Base-by-base conservation (phyloP, 92 coral and sea anemone genomes). In the Epizoanthus fatuus region DNA sequence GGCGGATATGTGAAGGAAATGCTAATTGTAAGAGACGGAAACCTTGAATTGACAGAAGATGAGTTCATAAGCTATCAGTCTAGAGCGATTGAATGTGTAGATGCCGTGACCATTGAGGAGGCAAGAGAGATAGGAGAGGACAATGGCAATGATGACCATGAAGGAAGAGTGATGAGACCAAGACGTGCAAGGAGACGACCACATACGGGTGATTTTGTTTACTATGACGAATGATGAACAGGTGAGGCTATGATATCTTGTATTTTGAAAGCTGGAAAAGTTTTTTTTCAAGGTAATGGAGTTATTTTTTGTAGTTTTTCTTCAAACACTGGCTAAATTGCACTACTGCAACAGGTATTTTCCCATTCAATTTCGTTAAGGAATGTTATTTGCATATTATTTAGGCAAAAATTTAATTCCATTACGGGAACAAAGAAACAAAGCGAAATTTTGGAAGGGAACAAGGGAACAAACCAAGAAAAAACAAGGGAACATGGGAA, bases 51-150 rank as follows among this genome's bases (percentile, higher is more conserved):
- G 4, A 49, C 76, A 71, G 59, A 71, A 11, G n/a, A 71, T 22
- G 76, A 71, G 38, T 47, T 71, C 40, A 51, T 22, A 45, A 71
- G 6, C 14, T 71, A 55, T 55, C 55, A 40, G 84, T 47, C 72
- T 12, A 10, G 69, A 58, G 17, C 20, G 84, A 79, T 79, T 79
- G 73, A 79, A 79, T 79, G 83, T 22, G 73, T 79, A 13, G 84
- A 79, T 62, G 47, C 72, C 4, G 73, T 40, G 57, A 79, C 72
- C 22, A 42, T 22, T 22, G 25, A 22, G 22, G 42, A 53, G 25
- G 25, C 25, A 22, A 22, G 25, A 55, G 78, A 72, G 78, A 72
- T 72, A 59, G 64, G 64, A 59, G 64, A 59, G 64, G 22, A 59
- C 64, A 59, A 59, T 59, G 64, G 64, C 64, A 59, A 15, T 59